Evolutionary conservation across 1,140 invertebrate genomes (phyloP), one percentile per base, ranked within the genome.

Genomic region (Hydropsyche tenuis): DNA sequence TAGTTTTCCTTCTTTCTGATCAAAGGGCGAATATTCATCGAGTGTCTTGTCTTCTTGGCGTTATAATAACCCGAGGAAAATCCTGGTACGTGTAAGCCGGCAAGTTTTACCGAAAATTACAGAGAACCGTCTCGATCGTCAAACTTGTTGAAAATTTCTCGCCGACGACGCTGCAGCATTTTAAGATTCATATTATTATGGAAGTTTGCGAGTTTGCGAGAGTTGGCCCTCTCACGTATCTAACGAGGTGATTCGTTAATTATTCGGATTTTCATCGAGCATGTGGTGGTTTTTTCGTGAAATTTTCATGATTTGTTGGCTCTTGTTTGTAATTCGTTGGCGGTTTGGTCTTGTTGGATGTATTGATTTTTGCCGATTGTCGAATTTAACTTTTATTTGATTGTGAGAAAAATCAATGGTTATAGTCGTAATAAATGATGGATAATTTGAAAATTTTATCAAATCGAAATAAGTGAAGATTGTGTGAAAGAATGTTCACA

Each of bases 11-110:
- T 7, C 30, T 18, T 37, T 4, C 12, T 56, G 51, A 70, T 70
- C 68, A 70, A 70, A 70, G 68, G n/a, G 37, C 12, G 27, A 70
- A 70, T 70, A 70, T 70, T 70, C 68, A 70, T 70, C 51, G 20
- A 37, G 68, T 56, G 68, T 70, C 48, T 25, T n/a, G n/a, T n/a
- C n/a, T n/a, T 53, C 11, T 20, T 16, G 65, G 23, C 43, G 68
- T 56, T 45, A 37, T 37, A 45, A 37, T 56, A 25, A 45, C 37
- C 45, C 63, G 9, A 37, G 22, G 63, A 11, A 43, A 70, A 43
- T 56, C 43, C 27, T 56, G 20, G 43, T 18, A 16, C n/a, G 9
- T 14, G 25, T n/a, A 27, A 27, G 62, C n/a, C n/a, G n/a, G n/a
- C n/a, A n/a, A n/a, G n/a, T n/a, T n/a, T n/a, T n/a, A n/a, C n/a